A percentile compares a stretch with the other conserved stretches of the same genome.
Evolutionary conservation across 35 echinoderm and acorn worm species (phyloP).

Genomic region (Ptychodera flava): DNA sequence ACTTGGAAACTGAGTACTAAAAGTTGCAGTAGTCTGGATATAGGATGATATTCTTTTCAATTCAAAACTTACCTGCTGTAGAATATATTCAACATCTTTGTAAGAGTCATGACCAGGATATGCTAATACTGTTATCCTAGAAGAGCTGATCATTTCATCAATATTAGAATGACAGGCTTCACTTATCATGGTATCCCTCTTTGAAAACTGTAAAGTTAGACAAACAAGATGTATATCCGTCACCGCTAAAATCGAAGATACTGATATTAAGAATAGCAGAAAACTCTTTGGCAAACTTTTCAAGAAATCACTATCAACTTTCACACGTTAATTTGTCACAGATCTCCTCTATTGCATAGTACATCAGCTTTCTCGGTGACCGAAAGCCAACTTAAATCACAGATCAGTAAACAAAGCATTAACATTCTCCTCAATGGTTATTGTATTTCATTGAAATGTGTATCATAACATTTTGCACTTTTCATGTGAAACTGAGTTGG

Average conservation of each 20-base stretch:
- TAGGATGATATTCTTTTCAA: neutral
- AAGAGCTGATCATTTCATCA: neutral
- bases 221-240: too few species aligned
- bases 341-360: neutral
- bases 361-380: neutral
- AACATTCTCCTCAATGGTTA: too few species aligned
- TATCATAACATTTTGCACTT: too few species aligned
- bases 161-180: neutral
- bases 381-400: too few species aligned
- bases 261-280: neutral
- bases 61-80: neutral
- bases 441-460: too few species aligned
- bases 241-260: too few species aligned
- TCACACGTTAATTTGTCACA: neutral
- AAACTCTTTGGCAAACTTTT: neutral
- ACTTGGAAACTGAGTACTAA: neutral
- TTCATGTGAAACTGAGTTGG: too few species aligned
- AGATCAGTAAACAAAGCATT: too few species aligned
- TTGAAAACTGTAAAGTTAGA: neutral
- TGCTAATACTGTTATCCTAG: neutral
- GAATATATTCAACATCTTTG: neutral
- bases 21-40: neutral
- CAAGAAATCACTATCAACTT: neutral
- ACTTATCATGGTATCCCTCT: neutral
- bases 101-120: neutral